A percentile compares a stretch with the other conserved stretches of the same genome.
Evolutionary conservation across 2,797 vertebrate genomes (phyloP).

Genomic region (Dendrocincla tyrannina): DNA sequence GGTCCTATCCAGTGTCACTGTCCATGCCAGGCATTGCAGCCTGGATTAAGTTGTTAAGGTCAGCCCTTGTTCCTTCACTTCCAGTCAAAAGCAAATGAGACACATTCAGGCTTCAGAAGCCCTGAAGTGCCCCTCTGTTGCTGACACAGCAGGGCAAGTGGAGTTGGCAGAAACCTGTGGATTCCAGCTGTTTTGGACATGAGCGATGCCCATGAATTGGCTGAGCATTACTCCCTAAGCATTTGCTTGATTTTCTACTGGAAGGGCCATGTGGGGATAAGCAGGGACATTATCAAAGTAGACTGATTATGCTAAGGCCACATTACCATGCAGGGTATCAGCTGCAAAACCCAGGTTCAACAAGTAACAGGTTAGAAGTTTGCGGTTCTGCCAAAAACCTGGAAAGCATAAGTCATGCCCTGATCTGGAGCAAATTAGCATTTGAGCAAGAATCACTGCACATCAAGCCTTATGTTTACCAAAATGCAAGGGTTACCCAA

Average conservation of each 20-base stretch:
- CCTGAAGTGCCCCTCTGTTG: not conserved
- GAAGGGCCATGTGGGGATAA: not conserved
- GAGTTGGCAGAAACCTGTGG: not conserved
- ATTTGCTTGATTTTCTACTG: not conserved
- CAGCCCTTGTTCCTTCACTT: constrained; percentile 27
- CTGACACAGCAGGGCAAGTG: not conserved
- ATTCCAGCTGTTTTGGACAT: constrained; percentile 7
- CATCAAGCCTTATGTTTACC: not conserved
- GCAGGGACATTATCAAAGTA: not conserved
- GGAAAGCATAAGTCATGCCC: not conserved
- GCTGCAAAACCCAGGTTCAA: not conserved
- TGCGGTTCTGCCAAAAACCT: not conserved
- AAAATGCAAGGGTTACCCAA: not conserved
- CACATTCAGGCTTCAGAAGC: not conserved
- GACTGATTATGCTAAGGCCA: not conserved
- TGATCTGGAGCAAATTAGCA: not conserved
- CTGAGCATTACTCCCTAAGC: not conserved
- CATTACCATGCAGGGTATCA: not conserved
- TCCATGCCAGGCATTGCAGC: not conserved
- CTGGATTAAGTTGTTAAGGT: constrained; percentile 31
- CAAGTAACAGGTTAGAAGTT: not conserved
- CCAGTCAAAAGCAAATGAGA: not conserved
- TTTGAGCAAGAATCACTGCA: not conserved
- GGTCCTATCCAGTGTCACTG: constrained; percentile 23
- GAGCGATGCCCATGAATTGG: not conserved